A percentile compares a stretch with the other conserved stretches of the same genome.
Evolutionary conservation across 2,797 vertebrate genomes (phyloP).

Genomic region (Bothrops alternatus): DNA sequence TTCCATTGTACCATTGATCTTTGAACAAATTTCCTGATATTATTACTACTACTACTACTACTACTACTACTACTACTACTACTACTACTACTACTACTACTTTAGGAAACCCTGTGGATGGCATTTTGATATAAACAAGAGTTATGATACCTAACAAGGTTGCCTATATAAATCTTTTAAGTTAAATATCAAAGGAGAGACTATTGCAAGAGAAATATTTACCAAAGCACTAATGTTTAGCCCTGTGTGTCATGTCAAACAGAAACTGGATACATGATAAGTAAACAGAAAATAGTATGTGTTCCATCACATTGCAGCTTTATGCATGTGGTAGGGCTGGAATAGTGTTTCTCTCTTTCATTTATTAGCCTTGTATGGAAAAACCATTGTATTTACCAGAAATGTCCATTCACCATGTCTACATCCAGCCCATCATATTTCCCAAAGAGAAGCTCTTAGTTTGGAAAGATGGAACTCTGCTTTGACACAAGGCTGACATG

Average conservation of each 20-base stretch:
- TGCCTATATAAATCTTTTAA: background rate
- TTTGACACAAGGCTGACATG: background rate
- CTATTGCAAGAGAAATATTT: background rate
- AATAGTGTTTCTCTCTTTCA: background rate
- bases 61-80: too few species aligned
- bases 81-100: rapidly evolving
- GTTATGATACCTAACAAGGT: background rate
- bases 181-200: background rate
- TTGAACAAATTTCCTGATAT: too few species aligned
- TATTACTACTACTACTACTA: too few species aligned
- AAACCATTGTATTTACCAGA: background rate
- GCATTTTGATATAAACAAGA: background rate
- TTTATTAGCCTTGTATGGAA: background rate
- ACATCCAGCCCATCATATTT: background rate
- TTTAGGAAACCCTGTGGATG: background rate
- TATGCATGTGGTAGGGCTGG: background rate
- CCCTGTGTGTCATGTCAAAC: background rate
- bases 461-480: background rate
- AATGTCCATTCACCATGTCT: background rate
- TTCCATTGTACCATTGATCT: too few species aligned
- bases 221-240: background rate
- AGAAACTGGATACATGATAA: background rate
- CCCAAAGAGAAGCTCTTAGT: background rate
- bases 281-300: background rate
- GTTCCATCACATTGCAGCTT: background rate